Conservation (phyloP, 2,797 vertebrate species). For the Sebastes minor region DNA sequence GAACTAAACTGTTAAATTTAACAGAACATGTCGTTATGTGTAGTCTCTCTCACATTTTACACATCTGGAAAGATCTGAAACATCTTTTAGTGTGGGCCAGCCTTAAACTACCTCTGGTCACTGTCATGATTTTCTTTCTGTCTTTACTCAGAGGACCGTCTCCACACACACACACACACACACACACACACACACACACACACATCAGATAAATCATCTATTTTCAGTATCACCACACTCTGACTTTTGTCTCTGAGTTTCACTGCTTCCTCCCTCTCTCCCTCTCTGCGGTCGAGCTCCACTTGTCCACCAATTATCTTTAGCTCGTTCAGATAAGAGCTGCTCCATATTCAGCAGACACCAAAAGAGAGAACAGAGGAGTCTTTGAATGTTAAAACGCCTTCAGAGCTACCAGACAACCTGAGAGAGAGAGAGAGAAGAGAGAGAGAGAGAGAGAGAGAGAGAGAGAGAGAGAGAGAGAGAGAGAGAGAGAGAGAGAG, state of each 20-base stretch:
- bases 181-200: not conserved
- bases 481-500: not conserved
- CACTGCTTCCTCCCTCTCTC: not conserved
- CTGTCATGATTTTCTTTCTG: not conserved
- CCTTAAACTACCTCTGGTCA: not conserved
- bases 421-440: not conserved
- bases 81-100: too few species aligned
- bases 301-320: slow-evolving; percentile 73
- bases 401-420: slow-evolving; percentile 23
- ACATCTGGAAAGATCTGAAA: too few species aligned
- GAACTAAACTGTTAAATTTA: too few species aligned
- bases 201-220: slow-evolving; percentile 14
- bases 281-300: slow-evolving; percentile 43
- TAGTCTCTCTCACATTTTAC: too few species aligned
- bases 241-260: slow-evolving; percentile 1
- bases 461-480: not conserved
- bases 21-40: too few species aligned
- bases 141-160: not conserved
- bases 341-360: slow-evolving; percentile 65
- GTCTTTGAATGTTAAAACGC: slow-evolving; percentile 59
- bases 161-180: not conserved
- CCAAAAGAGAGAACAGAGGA: slow-evolving; percentile 21
- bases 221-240: slow-evolving; percentile 5
- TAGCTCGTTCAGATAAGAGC: slow-evolving; percentile 65
- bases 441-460: not conserved